Evolutionary conservation across 92 coral and sea anemone species (phyloP).

Genomic region (Palythoa heliodiscus): DNA sequence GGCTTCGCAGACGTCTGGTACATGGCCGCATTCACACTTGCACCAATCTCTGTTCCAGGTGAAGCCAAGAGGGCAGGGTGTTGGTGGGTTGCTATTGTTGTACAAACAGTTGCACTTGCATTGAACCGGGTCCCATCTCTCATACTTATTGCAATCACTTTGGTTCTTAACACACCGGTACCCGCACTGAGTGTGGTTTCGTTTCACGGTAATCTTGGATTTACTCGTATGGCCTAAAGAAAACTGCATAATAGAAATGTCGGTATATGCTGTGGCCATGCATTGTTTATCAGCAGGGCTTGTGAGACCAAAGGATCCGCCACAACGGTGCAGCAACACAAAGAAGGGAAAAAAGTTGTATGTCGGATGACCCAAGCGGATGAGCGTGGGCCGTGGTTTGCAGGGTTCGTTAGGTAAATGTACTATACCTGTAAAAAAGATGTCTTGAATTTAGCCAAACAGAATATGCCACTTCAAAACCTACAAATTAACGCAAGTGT

Average conservation of each 20-base stretch:
- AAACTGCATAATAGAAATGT: background rate
- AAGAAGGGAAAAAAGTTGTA: constrained; percentile 36
- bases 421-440: background rate
- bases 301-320: constrained; percentile 25
- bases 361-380: constrained; percentile 31
- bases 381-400: constrained; percentile 27
- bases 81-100: constrained; percentile 28
- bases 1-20: constrained; percentile 5
- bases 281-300: constrained; percentile 31
- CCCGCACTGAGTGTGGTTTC: constrained; percentile 49
- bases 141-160: constrained; percentile 24
- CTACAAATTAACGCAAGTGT: too few relatives aligned
- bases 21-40: constrained; percentile 29
- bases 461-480: too few relatives aligned
- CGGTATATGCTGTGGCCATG: background rate
- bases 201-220: background rate
- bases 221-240: background rate
- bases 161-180: constrained; percentile 5
- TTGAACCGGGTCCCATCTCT: constrained; percentile 5
- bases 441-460: background rate
- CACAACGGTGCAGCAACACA: constrained; percentile 55
- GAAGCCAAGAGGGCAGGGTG: constrained; percentile 32
- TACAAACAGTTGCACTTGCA: constrained; percentile 46
- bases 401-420: constrained; percentile 29
- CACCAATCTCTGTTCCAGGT: constrained; percentile 34